Evolutionary conservation across 1,140 invertebrate species (phyloP).

Genomic region (Doryteuthis pealeii): DNA sequence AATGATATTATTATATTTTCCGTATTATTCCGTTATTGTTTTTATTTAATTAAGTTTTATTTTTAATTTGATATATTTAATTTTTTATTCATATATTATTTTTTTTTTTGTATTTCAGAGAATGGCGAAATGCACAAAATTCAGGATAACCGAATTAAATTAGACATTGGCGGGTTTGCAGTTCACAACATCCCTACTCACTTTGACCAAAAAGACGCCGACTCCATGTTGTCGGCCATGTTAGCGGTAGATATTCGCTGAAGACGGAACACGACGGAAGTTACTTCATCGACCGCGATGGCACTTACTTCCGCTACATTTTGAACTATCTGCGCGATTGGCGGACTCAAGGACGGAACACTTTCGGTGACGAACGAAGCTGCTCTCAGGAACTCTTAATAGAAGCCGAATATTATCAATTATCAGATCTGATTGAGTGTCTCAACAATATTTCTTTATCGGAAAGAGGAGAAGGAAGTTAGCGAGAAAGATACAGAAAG

Average conservation of each 20-base stretch:
- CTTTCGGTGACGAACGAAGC: slow-evolving; percentile 40
- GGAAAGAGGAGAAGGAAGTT: slow-evolving; percentile 9
- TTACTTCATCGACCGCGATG: slow-evolving; percentile 55
- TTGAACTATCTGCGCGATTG: slow-evolving; percentile 53
- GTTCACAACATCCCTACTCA: slow-evolving; percentile 56
- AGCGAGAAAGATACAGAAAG: background rate
- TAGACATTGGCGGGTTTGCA: slow-evolving; percentile 58
- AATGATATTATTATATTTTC: too few relatives aligned
- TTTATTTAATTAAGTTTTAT: too few relatives aligned
- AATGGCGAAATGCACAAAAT: slow-evolving; percentile 50
- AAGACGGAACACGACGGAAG: slow-evolving; percentile 1
- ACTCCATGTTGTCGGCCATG: slow-evolving; percentile 59
- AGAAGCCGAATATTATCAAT: slow-evolving; percentile 53
- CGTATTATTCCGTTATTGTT: too few relatives aligned
- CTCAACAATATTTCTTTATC: slow-evolving; percentile 30
- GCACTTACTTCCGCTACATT: slow-evolving; percentile 55
- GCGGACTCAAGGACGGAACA: slow-evolving; percentile 51
- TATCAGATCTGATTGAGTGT: slow-evolving; percentile 41
- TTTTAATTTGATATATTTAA: too few relatives aligned
- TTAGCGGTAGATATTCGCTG: slow-evolving; percentile 49
- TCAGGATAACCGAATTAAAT: slow-evolving; percentile 49
- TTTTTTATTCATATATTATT: too few relatives aligned
- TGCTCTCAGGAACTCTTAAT: slow-evolving; percentile 43
- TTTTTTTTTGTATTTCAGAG: slow-evolving; percentile 38
- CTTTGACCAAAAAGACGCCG: slow-evolving; percentile 48